Base-by-base conservation (phyloP, 2,888 invertebrate genomes). In the Lasius platythorax region DNA sequence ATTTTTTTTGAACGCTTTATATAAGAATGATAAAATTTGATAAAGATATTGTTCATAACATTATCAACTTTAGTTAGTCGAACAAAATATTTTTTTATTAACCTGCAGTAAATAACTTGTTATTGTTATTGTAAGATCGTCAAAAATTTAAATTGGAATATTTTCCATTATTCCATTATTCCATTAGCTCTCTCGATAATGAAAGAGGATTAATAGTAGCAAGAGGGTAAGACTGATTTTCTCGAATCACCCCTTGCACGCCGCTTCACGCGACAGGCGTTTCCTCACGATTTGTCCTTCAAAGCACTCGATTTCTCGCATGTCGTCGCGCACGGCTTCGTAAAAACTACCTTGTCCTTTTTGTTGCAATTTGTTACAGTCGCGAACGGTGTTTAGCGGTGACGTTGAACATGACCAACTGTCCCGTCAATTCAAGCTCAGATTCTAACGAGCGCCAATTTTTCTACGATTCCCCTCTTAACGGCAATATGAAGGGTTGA, bases 381-480 rank as follows among this genome's bases (percentile, higher is more conserved):
- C 18, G 28, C n/a, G 9, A 46, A 8, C 4, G 43, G 12, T 53
- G 23, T 66, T 66, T 66, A 53, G 28, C 37, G 28, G n/a, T 28
- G 12, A 33, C 11, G 18, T 58, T 61, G 33, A 70, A 37, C 15
- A 68, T 30, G 67, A 37, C 28, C 30, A 66, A 15, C 33, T 3
- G 8, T 43, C 15, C 5, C 12, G 67, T 43, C 9, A 33, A 33
- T 2, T 18, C 9, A 5, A 46, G 3, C n/a, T 18, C 18, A 23
- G 70, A 61, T 61, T 79, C 58, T 79, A 70, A 79, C 23, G 4
- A 79, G 18, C 8, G 18, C 0, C 46, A 70, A 79, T 70, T 61
- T 70, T 46, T 79, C 12, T 56, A n/a, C 67, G 12, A 79, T 70
- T 70, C 33, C 2, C 0, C 8, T 79, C 15, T 79, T 70, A 68